Evolutionary conservation across 2,888 invertebrate genomes (phyloP).

Genomic region (Bombyx huttoni): DNA sequence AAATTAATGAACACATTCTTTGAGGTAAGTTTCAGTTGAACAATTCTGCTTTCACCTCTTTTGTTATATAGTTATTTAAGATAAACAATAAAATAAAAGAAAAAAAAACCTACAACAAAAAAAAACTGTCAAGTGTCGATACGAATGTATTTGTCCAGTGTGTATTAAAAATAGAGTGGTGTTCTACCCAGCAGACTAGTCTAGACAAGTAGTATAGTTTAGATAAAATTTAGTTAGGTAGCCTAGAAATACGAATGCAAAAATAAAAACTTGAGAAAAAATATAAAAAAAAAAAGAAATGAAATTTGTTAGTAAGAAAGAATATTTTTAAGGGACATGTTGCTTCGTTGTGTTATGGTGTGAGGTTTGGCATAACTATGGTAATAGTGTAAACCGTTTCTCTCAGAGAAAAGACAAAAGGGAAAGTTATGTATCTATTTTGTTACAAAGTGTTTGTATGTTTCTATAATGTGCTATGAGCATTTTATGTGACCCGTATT

Average conservation of each 20-base stretch:
- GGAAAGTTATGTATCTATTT: slow-evolving; percentile 71
- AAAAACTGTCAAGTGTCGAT: slow-evolving; percentile 57
- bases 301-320: slow-evolving; percentile 75
- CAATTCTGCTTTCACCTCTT: slow-evolving; percentile 70
- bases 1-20: slow-evolving; percentile 58
- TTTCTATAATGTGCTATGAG: slow-evolving; percentile 73
- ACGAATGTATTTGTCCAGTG: slow-evolving; percentile 70
- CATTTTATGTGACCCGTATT: slow-evolving; percentile 72
- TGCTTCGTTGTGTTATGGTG: slow-evolving; percentile 70
- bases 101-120: slow-evolving; percentile 60
- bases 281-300: slow-evolving; percentile 71
- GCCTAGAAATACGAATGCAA: slow-evolving; percentile 73
- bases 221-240: slow-evolving; percentile 72
- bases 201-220: slow-evolving; percentile 72
- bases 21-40: slow-evolving; percentile 64
- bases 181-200: slow-evolving; percentile 72
- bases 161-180: slow-evolving; percentile 71
- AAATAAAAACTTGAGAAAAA: slow-evolving; percentile 71
- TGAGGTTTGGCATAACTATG: slow-evolving; percentile 71
- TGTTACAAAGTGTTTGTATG: slow-evolving; percentile 74
- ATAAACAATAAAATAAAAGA: slow-evolving; percentile 29
- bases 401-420: slow-evolving; percentile 62
- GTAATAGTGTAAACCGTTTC: slow-evolving; percentile 62
- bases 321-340: slow-evolving; percentile 76
- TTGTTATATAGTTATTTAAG: slow-evolving; percentile 71